A percentile compares a stretch with the other conserved stretches of the same genome.
These are phyloP conservation scores for Gadopsis bispinosus DNA, from an alignment of 2,797 vertebrate genomes.

Conservation along the genomic window DNA sequence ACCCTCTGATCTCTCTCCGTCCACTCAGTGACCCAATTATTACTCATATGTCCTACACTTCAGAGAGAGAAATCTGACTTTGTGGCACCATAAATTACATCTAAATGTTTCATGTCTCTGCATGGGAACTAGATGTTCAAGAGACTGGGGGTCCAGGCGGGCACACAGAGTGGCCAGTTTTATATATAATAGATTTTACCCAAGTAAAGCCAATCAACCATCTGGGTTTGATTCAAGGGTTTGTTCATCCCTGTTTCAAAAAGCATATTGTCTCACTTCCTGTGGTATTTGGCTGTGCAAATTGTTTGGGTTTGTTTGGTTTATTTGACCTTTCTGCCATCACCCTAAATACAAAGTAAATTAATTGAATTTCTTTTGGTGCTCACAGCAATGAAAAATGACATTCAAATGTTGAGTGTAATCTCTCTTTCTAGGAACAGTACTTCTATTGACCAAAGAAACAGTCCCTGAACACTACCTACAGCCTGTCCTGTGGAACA, in stretches of 20 bases:
- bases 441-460: background rate
- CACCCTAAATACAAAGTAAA: too few relatives aligned
- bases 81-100: constrained; percentile 53
- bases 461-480: background rate
- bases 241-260: background rate
- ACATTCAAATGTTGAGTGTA: background rate
- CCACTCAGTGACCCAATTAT: constrained; percentile 36
- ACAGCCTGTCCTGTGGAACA: background rate
- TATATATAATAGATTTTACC: background rate
- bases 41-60: constrained; percentile 49
- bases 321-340: constrained; percentile 6
- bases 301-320: background rate
- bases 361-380: background rate
- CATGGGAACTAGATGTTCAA: constrained; percentile 56
- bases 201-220: background rate
- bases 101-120: constrained; percentile 21
- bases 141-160: constrained; percentile 11
- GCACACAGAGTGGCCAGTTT: constrained; percentile 16
- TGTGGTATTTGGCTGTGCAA: background rate
- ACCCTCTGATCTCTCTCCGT: constrained; percentile 44
- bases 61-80: constrained; percentile 59
- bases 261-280: background rate
- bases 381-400: background rate
- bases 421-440: background rate
- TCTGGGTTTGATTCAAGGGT: background rate